These are phyloP conservation scores for Erinaceus europaeus DNA, from an alignment of 2,113 vertebrate species.

Conservation along the genomic window DNA sequence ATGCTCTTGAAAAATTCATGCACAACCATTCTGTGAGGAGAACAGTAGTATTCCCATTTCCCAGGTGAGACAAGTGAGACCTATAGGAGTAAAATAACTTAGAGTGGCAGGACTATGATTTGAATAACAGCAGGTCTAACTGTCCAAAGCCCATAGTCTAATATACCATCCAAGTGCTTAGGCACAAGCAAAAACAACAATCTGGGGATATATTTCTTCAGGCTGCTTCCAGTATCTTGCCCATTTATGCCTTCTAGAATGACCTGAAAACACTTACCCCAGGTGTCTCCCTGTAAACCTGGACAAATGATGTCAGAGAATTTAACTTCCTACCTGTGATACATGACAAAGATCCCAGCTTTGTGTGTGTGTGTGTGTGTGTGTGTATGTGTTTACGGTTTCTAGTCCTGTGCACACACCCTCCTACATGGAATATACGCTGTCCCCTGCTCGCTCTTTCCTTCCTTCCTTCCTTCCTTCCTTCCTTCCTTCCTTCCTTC, in stretches of 20 bases:
- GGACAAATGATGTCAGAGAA: neutral
- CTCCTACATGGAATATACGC: neutral
- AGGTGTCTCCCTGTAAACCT: too few relatives aligned
- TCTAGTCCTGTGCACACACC: too few relatives aligned
- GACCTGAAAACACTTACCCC: neutral
- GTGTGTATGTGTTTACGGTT: too few relatives aligned
- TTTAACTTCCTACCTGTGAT: neutral
- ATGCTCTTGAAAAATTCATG: neutral
- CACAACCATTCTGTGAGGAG: neutral
- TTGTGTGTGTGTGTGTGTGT: too few relatives aligned
- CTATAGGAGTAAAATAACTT: neutral
- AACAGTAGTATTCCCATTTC: neutral
- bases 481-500: too few relatives aligned
- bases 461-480: too few relatives aligned
- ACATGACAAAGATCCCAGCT: neutral
- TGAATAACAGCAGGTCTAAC: neutral
- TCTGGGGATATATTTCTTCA: neutral
- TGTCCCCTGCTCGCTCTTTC: too few relatives aligned
- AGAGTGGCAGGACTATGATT: neutral
- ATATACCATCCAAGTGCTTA: neutral
- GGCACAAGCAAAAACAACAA: neutral
- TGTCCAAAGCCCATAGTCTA: neutral
- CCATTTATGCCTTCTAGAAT: neutral
- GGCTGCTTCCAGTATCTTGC: neutral
- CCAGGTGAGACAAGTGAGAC: neutral